These are phyloP conservation scores for Telmatherina bonti DNA, from an alignment of 2,797 vertebrate genomes.

Conservation along the genomic window DNA sequence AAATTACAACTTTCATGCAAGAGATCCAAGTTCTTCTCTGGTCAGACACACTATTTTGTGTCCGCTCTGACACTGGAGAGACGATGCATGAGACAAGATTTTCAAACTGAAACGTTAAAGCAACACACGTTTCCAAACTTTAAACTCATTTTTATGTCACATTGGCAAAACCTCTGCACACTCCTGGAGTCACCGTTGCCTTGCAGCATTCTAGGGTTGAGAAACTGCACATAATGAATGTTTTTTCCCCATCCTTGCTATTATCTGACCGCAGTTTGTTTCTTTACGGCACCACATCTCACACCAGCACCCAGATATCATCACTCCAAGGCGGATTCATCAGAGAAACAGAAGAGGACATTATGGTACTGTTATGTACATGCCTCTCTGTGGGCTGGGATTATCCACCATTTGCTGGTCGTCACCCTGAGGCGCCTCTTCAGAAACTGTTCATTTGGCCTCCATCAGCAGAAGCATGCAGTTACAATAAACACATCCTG, in stretches of 20 bases:
- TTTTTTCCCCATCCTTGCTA: too few species aligned
- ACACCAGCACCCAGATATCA: too few species aligned
- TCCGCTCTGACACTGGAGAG: too few species aligned
- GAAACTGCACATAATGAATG: too few species aligned
- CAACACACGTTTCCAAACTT: not conserved
- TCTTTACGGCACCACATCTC: too few species aligned
- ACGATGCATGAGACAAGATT: too few species aligned
- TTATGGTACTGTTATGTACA: too few species aligned
- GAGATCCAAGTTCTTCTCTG: not conserved
- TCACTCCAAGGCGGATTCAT: too few species aligned
- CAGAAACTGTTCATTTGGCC: slow-evolving; percentile 53
- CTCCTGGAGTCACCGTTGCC: not conserved
- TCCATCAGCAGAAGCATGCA: slow-evolving; percentile 44
- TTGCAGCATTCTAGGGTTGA: not conserved
- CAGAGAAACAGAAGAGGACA: too few species aligned
- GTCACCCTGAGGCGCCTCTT: slow-evolving; percentile 50
- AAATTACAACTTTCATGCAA: not conserved
- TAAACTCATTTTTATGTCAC: too few species aligned
- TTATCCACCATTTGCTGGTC: slow-evolving; percentile 36
- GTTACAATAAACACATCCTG: slow-evolving; percentile 51
- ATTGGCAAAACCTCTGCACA: not conserved
- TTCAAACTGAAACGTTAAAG: not conserved
- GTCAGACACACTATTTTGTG: not conserved
- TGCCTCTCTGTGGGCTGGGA: slow-evolving; percentile 37
- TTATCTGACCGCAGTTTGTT: too few species aligned